Evolutionary conservation across 2,888 invertebrate genomes (phyloP), one percentile per base, ranked within the genome.

Genomic region (Drosophila mayaguana): DNA sequence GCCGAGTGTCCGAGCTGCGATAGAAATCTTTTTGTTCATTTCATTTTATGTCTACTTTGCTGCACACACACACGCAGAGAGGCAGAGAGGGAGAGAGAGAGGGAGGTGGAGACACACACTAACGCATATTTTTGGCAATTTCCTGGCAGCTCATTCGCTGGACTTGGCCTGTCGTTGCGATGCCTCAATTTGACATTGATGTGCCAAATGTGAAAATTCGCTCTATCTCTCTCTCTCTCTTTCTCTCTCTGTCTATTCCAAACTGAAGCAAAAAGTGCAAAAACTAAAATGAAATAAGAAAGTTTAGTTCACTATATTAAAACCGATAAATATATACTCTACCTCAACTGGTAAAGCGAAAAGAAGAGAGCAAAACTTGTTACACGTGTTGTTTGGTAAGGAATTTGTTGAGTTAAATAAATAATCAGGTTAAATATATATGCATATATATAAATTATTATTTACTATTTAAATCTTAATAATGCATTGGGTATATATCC

Each of bases 101-200:
- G 42, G 42, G 20, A 28, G 36, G n/a, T 53, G 63, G 60, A 38
- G 6, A 40, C 46, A 71, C 53, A 42, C 32, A 20, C 25, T n/a
- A 34, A 67, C 65, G 68, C 69, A 64, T 60, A 74, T 64, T 77
- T 89, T 77, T 74, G 66, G 88, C 85, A 84, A 89, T 87, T 86
- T 86, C 89, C 86, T 80, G 84, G 73, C 74, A 66, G 70, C 74
- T 63, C 78, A 64, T 72, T 72, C 61, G 42, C 55, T 62, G 55
- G 32, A 46, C 55, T 65, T 71, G 56, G 69, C 65, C 72, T 72
- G 83, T 83, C 88, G 63, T 72, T 34, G 62, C 83, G 68, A 78
- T 88, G 88, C 88, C 83, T 88, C 89, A 86, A 90, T 87, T 87
- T 86, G 90, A 88, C 90, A 88, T 88, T 87, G 86, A 87, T 90